These are phyloP conservation scores for Cyprinodon tularosa DNA, from an alignment of 2,113 vertebrate species.

Conservation along the genomic window DNA sequence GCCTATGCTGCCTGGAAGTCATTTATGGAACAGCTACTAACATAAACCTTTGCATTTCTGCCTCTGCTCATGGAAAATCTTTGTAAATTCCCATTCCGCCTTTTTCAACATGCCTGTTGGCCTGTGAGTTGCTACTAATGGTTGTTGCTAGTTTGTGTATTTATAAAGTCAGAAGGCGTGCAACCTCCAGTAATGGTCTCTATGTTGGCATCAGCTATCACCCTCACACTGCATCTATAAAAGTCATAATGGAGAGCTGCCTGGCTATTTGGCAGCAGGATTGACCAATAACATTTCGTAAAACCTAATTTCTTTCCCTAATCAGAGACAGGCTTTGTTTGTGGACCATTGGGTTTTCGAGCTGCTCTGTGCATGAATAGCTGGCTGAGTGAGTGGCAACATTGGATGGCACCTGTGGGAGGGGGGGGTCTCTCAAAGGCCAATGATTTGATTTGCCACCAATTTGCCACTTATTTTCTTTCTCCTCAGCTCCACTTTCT, in stretches of 20 bases:
- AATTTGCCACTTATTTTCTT: slow-evolving; percentile 65
- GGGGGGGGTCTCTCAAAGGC: slow-evolving; percentile 46
- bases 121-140: slow-evolving; percentile 10
- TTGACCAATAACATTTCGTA: slow-evolving; percentile 65
- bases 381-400: slow-evolving; percentile 37
- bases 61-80: neutral
- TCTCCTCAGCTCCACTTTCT: slow-evolving; percentile 45
- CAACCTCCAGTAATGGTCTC: slow-evolving; percentile 12
- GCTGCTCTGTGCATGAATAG: slow-evolving; percentile 37
- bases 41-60: neutral
- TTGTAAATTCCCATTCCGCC: neutral
- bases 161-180: slow-evolving; percentile 24
- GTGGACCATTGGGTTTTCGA: slow-evolving; percentile 43
- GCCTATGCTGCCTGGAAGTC: neutral
- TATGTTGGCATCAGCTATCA: slow-evolving; percentile 41
- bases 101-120: neutral
- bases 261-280: slow-evolving; percentile 57
- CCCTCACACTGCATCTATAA: slow-evolving; percentile 62
- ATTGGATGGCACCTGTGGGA: slow-evolving; percentile 20
- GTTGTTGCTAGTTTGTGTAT: slow-evolving; percentile 38
- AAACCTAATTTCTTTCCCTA: slow-evolving; percentile 62
- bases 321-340: slow-evolving; percentile 62
- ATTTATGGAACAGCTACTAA: neutral
- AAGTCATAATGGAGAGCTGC: slow-evolving; percentile 52
- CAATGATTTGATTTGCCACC: slow-evolving; percentile 65